phyloP scores from a whole-genome alignment of 1,140 invertebrate genomes.

The Euwallacea fornicatus region DNA sequence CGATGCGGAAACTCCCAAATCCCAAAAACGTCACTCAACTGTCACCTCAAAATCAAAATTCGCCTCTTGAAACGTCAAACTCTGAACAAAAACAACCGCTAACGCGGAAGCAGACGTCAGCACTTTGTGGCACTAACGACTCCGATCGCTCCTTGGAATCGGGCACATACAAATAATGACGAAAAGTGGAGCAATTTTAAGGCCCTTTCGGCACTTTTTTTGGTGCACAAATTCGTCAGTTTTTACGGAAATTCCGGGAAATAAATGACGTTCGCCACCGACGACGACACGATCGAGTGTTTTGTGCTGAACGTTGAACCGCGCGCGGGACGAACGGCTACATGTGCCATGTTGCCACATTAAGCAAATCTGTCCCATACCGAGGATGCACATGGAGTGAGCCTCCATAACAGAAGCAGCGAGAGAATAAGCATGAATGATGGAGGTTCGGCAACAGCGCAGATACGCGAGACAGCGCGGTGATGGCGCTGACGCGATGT shows the following conservation, averaged over 20 bases:
- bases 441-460: conserved; percentile 7
- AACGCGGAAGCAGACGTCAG: background rate
- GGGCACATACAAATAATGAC: no score
- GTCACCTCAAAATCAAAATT: background rate
- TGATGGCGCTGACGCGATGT: conserved; percentile 18
- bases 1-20: background rate
- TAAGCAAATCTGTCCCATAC: no score
- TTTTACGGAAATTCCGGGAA: conserved; percentile 1
- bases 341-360: conserved; percentile 11
- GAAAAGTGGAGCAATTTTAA: no score
- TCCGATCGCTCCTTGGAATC: no score
- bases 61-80: background rate
- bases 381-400: no score
- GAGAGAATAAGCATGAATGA: no score
- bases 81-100: conserved; percentile 1
- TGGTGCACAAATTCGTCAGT: background rate
- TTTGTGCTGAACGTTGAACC: conserved; percentile 25
- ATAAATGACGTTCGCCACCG: background rate
- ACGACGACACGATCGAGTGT: conserved; percentile 12
- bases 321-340: conserved; percentile 5
- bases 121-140: no score
- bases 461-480: conserved; percentile 32
- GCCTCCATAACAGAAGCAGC: no score
- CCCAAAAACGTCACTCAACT: conserved; percentile 1
- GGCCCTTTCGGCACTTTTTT: no score